Conservation (phyloP, 2,888 invertebrate genomes). For the Lochmaea crataegi region DNA sequence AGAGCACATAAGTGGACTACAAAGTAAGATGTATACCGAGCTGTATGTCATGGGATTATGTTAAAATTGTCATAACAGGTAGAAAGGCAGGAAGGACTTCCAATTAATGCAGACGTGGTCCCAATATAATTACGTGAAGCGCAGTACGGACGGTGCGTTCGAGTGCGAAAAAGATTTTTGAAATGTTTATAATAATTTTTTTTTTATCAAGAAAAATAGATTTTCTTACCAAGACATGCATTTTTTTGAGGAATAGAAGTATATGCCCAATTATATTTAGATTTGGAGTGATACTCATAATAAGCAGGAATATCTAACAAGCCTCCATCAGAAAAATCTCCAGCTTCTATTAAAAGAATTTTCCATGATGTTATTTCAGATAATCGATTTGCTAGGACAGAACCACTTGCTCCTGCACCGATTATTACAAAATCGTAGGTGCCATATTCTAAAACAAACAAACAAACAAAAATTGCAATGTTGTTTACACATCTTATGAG, state of each 20-base stretch:
- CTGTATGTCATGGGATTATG: too few species aligned
- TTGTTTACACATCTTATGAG: too few species aligned
- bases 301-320: conserved; percentile 24
- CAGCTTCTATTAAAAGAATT: conserved; percentile 44
- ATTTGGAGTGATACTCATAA: background rate
- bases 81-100: too few species aligned
- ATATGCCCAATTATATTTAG: conserved; percentile 76
- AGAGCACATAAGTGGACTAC: too few species aligned
- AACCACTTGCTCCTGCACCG: conserved; percentile 43
- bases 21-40: too few species aligned
- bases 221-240: conserved; percentile 69
- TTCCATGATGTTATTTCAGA: conserved; percentile 39
- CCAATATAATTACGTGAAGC: too few species aligned
- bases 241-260: conserved; percentile 73
- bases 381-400: conserved; percentile 42
- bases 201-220: background rate
- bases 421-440: conserved; percentile 43
- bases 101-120: too few species aligned
- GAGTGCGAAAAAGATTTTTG: too few species aligned
- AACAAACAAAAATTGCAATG: background rate
- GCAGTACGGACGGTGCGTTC: too few species aligned
- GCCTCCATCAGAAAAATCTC: conserved; percentile 29
- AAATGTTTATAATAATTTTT: too few species aligned
- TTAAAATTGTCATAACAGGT: too few species aligned
- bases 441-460: conserved; percentile 36